Evolutionary conservation across 2,888 invertebrate species (phyloP).

Genomic region (Polyploca ridens): DNA sequence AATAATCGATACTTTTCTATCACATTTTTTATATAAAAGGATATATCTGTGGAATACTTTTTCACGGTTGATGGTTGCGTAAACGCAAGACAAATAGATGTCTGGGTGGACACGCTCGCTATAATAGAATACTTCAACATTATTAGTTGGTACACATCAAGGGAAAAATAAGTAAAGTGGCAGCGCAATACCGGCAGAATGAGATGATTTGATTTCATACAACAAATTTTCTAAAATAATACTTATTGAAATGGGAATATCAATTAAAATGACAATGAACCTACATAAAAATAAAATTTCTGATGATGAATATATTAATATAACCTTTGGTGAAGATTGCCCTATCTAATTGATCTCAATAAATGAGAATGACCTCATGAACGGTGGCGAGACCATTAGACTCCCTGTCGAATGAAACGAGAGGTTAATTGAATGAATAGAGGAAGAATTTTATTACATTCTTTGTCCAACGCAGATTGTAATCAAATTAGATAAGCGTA

Average conservation of each 20-base stretch:
- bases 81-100: conserved; percentile 47
- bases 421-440: conserved; percentile 77
- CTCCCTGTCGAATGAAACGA: conserved; percentile 66
- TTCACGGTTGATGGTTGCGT: conserved; percentile 54
- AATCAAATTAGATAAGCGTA: conserved; percentile 39
- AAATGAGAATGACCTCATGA: conserved; percentile 67
- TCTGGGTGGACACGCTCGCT: conserved; percentile 1
- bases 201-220: too few species aligned
- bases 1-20: neutral
- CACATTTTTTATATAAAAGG: conserved; percentile 22
- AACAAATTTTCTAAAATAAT: too few species aligned
- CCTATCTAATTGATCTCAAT: conserved; percentile 72
- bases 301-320: conserved; percentile 20
- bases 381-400: conserved; percentile 62
- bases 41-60: conserved; percentile 45
- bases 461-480: conserved; percentile 34
- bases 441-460: conserved; percentile 32
- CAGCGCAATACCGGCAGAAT: too few species aligned
- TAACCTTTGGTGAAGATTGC: conserved; percentile 40
- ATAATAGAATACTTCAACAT: conserved; percentile 35
- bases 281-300: conserved; percentile 21
- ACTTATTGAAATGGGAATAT: conserved; percentile 10
- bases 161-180: conserved; percentile 32
- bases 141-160: conserved; percentile 25
- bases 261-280: neutral